These are phyloP conservation scores for Melipona beecheii DNA, from an alignment of 2,888 invertebrate species.

Conservation along the genomic window DNA sequence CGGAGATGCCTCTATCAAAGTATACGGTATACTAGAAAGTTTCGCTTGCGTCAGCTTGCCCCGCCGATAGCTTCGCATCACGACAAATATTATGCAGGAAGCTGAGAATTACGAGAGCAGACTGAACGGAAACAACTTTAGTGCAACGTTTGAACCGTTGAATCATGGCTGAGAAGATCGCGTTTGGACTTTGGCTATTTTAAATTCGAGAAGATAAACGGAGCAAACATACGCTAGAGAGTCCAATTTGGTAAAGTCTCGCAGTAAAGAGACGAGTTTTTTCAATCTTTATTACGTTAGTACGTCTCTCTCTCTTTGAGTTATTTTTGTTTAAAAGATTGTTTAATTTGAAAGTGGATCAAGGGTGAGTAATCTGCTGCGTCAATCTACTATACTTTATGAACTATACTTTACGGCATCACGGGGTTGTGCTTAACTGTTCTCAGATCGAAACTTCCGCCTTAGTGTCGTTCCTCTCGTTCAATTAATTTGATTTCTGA, in stretches of 20 bases:
- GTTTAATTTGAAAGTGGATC: background rate
- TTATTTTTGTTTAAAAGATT: background rate
- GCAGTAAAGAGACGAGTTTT: background rate
- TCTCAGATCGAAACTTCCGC: no score
- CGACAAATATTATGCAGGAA: conserved; percentile 22
- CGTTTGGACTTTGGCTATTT: background rate
- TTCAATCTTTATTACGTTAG: background rate
- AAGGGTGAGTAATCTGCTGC: background rate
- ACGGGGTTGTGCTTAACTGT: background rate
- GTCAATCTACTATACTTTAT: background rate
- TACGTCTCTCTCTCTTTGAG: background rate
- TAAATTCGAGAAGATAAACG: background rate
- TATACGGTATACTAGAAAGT: conserved; percentile 26
- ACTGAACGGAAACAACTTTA: background rate
- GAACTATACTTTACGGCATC: background rate
- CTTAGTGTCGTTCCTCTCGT: accelerated
- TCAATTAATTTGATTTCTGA: background rate
- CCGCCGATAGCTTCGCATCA: conserved; percentile 23
- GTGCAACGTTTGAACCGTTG: background rate
- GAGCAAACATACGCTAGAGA: background rate
- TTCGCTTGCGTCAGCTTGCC: conserved; percentile 4
- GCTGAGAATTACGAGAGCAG: background rate
- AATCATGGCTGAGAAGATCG: conserved; percentile 8
- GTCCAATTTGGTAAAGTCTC: background rate
- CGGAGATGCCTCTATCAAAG: conserved; percentile 4